These are phyloP conservation scores for Lottia scabra DNA, from an alignment of 2,888 invertebrate species.

Conservation along the genomic window DNA sequence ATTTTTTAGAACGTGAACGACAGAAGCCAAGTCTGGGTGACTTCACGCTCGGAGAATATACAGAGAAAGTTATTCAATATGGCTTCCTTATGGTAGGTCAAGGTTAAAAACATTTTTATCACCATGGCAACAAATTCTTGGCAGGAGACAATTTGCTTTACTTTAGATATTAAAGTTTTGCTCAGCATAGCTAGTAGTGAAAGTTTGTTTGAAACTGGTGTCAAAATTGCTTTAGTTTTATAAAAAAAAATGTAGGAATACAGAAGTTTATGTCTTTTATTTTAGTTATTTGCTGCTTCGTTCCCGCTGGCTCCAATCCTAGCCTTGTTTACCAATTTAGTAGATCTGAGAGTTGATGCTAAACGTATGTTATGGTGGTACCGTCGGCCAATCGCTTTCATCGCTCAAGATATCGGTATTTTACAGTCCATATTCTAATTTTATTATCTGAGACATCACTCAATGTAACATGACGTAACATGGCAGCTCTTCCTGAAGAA, in stretches of 20 bases:
- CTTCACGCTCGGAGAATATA: conserved; percentile 71
- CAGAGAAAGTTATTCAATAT: conserved; percentile 71
- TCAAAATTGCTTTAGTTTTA: no score
- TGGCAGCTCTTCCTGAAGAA: no score
- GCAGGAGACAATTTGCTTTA: no score
- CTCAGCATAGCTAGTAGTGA: no score
- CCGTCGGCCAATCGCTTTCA: conserved; percentile 67
- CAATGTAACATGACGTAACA: no score
- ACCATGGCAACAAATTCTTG: no score
- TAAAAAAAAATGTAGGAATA: no score
- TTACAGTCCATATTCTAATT: background rate
- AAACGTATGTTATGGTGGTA: conserved; percentile 69
- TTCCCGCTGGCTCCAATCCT: conserved; percentile 71
- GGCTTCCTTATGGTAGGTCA: conserved; percentile 70
- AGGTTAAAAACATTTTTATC: no score
- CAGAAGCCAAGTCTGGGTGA: conserved; percentile 69
- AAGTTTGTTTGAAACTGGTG: no score
- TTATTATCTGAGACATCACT: background rate
- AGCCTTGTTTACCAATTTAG: conserved; percentile 67
- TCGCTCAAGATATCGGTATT: conserved; percentile 70
- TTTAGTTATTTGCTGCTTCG: conserved; percentile 71
- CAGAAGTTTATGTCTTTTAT: conserved; percentile 13
- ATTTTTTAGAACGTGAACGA: conserved; percentile 65
- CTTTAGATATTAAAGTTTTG: no score
- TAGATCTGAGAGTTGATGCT: conserved; percentile 70